Evolutionary conservation across 2,113 vertebrate genomes (phyloP), one percentile per base, ranked within the genome.

Genomic region (Atrichornis clamosus): DNA sequence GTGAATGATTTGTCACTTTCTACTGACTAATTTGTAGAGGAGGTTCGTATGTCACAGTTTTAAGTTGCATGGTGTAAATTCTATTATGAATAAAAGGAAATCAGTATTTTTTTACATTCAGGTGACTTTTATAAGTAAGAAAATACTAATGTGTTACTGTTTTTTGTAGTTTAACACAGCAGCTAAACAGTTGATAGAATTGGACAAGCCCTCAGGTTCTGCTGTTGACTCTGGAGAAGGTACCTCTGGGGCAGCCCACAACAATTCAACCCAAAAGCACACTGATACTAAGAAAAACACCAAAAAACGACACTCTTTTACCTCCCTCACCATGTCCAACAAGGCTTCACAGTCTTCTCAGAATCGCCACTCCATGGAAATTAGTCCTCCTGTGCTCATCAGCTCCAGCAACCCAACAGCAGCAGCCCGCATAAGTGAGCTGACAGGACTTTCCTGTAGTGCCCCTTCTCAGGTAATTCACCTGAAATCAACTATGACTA

Each of bases 261-360:
- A 96, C 98, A 98, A 97, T 84, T 98, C 98, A 46, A 97, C 96
- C 63, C 98, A 98, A 93, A 99, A 99, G 97, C 98, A 98, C 79
- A 93, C 97, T 0, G 99, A 99, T 53, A 98, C 99, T 67, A 99
- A 99, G 98, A 99, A 99, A 98, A 99, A 99, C 98, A 99, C 98
- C 98, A 99, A 99, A 98, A 99, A 99, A 96, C 98, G 99, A 7
- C 99, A 99, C 98, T 99, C 99, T 68, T 99, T 99, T 97, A 99
- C 99, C 64, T 99, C 99, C 35, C 99, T 99, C 93, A 99, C 99
- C 76, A 99, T 99, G 99, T 99, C 99, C 82, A 99, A 98, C 98
- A 99, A 99, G 92, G 98, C 99, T 56, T 98, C 98, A 55, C 98
- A 99, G 93, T 99, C 99, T 15, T 97, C 98, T 75, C 99, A 99